Evolutionary conservation across 1,140 invertebrate species (phyloP).

Genomic region (Aricia agestis): DNA sequence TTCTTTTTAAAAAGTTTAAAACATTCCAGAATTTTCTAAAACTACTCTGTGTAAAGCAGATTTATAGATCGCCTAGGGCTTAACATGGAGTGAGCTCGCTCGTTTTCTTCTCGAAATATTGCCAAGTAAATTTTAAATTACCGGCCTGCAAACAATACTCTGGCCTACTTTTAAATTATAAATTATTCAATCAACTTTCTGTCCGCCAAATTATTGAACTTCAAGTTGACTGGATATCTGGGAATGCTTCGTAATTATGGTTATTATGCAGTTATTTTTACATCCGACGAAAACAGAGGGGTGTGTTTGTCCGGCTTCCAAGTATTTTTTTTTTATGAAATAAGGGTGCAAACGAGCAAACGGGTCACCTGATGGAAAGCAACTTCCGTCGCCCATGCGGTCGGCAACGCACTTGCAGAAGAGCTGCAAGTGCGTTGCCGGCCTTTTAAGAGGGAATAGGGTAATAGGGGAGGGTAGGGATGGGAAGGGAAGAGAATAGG

Average conservation of each 20-base stretch:
- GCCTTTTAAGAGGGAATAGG: too few species aligned
- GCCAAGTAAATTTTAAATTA: conserved; percentile 3
- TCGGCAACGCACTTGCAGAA: too few species aligned
- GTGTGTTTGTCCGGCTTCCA: too few species aligned
- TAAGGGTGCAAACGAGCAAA: too few species aligned
- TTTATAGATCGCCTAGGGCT: conserved; percentile 11
- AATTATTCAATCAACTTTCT: background rate
- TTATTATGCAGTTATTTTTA: background rate
- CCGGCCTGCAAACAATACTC: background rate
- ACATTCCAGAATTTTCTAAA: conserved; percentile 18
- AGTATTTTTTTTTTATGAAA: too few species aligned
- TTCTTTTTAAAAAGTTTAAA: conserved; percentile 4
- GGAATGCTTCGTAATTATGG: background rate
- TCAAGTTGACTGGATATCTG: background rate
- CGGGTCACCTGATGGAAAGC: too few species aligned
- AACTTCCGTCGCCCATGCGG: too few species aligned
- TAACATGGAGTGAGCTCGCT: conserved; percentile 4
- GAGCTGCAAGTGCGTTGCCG: too few species aligned
- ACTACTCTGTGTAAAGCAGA: background rate
- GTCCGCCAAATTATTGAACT: background rate
- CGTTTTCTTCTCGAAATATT: background rate
- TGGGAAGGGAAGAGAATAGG: too few species aligned
- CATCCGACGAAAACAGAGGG: too few species aligned
- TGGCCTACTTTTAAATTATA: conserved; percentile 1
- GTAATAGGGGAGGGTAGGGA: too few species aligned